Base-by-base conservation (phyloP, 2,113 vertebrate genomes). In the Anhinga rufa region DNA sequence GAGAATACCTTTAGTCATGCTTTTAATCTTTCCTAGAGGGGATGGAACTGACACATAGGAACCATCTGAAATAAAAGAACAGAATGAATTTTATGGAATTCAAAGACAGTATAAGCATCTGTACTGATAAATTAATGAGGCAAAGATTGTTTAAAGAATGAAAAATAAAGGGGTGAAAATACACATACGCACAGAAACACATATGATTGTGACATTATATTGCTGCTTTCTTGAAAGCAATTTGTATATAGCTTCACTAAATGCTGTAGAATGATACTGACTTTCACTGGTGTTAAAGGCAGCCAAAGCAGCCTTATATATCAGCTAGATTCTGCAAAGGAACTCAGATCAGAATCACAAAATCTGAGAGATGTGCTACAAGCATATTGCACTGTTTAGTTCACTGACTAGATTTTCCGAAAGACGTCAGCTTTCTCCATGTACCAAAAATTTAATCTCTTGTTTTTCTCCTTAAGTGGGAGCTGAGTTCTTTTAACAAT, bases 11-110 rank as follows among this genome's bases (percentile, higher is more conserved):
- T 99, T 99, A 25, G 99, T 99, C 99, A 99, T 99, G 98, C 98
- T 99, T 98, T 99, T 99, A 94, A 99, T 99, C 97, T 99, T 99
- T 76, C 99, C 99, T 54, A 99, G 98, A 79, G 99, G 99, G 65
- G 99, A 99, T 4, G 99, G 99, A 64, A 99, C 98, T 72, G 99
- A 99, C 82, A 99, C 99, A 3, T 99, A 99, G 85, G 99, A 99
- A 9, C 99, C 99, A 84, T 99, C 99, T 99, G 98, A 92, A 98
- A 98, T 51, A 38, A 86, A 96, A 98, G 91, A 82, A 72, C 36
- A 93, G 65, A 90, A 61, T 7, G 44, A 70, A 52, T 60, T 65
- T 71, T 64, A 81, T 21, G 76, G 57, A 61, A 89, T 10, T 64
- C 72, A 61, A 29, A 0, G 8, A 36, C 54, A 70, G 28, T 12